Percentiles rank a stretch among this genome's conserved stretches.
These are phyloP conservation scores for Delia radicum DNA, from an alignment of 1,140 invertebrate genomes.

Conservation along the genomic window DNA sequence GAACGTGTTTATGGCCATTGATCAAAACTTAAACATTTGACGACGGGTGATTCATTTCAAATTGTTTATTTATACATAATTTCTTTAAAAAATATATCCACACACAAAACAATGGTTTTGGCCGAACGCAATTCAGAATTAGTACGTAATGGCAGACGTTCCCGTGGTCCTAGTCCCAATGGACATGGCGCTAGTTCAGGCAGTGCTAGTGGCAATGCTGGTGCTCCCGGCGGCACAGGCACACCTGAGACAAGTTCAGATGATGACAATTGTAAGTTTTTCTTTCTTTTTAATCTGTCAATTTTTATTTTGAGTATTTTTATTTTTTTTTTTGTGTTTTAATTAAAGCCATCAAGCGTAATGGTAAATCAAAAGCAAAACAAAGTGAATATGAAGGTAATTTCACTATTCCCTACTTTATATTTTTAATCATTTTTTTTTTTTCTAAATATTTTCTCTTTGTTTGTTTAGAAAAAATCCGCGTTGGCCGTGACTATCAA, in stretches of 20 bases:
- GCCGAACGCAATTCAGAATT: constrained; percentile 80
- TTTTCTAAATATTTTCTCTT: not conserved
- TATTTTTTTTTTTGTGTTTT: not conserved
- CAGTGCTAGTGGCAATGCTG: constrained; percentile 28
- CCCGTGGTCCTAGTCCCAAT: constrained; percentile 85
- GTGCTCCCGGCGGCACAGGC: constrained; percentile 36
- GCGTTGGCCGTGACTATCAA: constrained; percentile 92
- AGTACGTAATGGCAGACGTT: constrained; percentile 80
- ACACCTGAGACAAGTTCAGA: constrained; percentile 75
- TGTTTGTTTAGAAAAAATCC: constrained; percentile 72
- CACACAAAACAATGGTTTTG: constrained; percentile 70
- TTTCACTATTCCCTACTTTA: not conserved
- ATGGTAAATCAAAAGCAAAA: constrained; percentile 50
- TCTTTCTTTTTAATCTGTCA: not conserved
- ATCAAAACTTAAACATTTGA: not conserved
- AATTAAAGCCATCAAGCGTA: constrained; percentile 49
- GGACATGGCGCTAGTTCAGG: constrained; percentile 64
- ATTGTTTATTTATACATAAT: not conserved
- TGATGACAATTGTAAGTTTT: constrained; percentile 72
- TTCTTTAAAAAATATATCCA: not conserved
- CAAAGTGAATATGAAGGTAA: constrained; percentile 55
- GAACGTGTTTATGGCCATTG: not conserved
- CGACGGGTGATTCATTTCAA: not conserved
- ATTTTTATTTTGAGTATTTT: not conserved
- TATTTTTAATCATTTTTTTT: not conserved